Evolutionary conservation across 2,797 vertebrate species (phyloP).

Genomic region (Poecile montanus): DNA sequence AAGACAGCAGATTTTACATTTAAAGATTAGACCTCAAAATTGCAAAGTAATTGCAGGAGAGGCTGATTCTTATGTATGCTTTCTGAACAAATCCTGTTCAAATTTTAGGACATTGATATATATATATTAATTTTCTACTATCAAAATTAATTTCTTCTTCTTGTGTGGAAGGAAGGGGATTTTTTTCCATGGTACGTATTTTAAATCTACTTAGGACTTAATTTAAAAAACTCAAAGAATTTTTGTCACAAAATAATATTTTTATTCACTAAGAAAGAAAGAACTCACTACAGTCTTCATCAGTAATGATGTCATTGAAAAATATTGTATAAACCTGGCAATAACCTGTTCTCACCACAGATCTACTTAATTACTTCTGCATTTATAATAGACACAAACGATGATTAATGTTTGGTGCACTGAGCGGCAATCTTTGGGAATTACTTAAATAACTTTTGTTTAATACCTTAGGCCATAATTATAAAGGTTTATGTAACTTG

Average conservation of each 20-base stretch:
- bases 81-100: background rate
- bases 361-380: conserved; percentile 71
- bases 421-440: conserved; percentile 66
- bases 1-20: background rate
- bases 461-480: conserved; percentile 76
- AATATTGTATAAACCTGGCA: conserved; percentile 40
- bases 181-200: background rate
- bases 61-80: background rate
- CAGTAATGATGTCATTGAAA: conserved; percentile 37
- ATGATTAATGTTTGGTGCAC: conserved; percentile 71
- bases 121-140: background rate
- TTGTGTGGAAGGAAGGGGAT: accelerated
- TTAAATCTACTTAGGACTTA: background rate
- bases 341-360: conserved; percentile 48
- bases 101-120: background rate
- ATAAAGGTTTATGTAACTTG: conserved; percentile 73
- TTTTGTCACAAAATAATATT: background rate
- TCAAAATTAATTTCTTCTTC: background rate
- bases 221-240: background rate
- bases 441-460: conserved; percentile 74
- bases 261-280: background rate
- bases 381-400: conserved; percentile 67
- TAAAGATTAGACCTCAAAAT: background rate
- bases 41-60: background rate
- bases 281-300: background rate